Conservation (phyloP, 2,888 invertebrate genomes). For the Leptopterna dolabrata region DNA sequence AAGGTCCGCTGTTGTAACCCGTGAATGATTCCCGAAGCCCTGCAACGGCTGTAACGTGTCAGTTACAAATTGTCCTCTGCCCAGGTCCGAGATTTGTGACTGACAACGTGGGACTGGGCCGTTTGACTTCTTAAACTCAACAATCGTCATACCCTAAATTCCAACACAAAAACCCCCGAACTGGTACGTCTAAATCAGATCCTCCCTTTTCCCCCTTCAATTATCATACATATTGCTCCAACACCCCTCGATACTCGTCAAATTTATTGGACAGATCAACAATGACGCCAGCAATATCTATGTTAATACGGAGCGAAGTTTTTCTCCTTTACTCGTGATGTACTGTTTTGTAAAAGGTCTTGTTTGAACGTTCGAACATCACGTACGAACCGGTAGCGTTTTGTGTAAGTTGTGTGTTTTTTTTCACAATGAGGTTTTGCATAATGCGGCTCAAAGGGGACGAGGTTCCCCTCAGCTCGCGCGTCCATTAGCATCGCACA, state of each 20-base stretch:
- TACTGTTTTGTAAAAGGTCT: conserved; percentile 55
- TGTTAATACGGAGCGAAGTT: conserved; percentile 33
- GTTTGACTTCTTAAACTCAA: neutral
- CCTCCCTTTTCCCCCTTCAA: conserved; percentile 44
- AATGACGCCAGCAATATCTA: conserved; percentile 52
- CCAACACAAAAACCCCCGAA: neutral
- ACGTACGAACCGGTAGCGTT: conserved; percentile 1
- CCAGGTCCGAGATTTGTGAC: neutral
- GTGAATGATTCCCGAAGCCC: too few species aligned
- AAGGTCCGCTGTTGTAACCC: too few species aligned
- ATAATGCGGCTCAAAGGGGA: conserved; percentile 30
- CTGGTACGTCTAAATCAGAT: conserved; percentile 55
- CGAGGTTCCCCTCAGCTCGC: neutral
- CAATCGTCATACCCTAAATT: conserved; percentile 47
- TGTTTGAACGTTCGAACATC: conserved; percentile 33
- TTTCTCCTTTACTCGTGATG: conserved; percentile 33
- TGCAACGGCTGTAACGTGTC: neutral
- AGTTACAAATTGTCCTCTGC: neutral
- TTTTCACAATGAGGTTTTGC: conserved; percentile 28
- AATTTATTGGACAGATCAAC: conserved; percentile 55
- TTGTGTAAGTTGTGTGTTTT: conserved; percentile 34
- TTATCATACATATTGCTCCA: conserved; percentile 56
- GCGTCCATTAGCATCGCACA: conserved; percentile 23
- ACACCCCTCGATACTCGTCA: conserved; percentile 56
- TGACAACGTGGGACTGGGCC: conserved; percentile 7